Percentiles rank a stretch among this genome's conserved stretches.
These are phyloP conservation scores for Lepidostoma basale DNA, from an alignment of 1,140 invertebrate species.

Conservation along the genomic window DNA sequence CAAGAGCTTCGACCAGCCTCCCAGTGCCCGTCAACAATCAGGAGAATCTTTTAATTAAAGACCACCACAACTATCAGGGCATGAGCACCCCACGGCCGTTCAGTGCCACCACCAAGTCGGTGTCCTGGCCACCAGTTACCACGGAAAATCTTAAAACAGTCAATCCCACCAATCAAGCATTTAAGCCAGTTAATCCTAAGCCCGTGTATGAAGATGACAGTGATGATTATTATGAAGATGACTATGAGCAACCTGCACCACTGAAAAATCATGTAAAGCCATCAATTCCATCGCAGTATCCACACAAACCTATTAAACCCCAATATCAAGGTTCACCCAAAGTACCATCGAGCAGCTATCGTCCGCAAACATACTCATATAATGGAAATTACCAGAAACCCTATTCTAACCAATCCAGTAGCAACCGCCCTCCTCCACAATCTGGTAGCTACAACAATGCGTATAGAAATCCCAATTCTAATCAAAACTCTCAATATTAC, in stretches of 20 bases:
- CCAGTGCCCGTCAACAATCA: slow-evolving; percentile 4
- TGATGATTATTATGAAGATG: slow-evolving; percentile 50
- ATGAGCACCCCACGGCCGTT: slow-evolving; percentile 59
- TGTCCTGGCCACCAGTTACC: slow-evolving; percentile 36
- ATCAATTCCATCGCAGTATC: slow-evolving; percentile 2
- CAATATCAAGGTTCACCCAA: slow-evolving; percentile 15
- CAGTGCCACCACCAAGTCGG: slow-evolving; percentile 46
- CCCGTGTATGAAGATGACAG: slow-evolving; percentile 44
- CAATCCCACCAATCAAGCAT: slow-evolving; percentile 48
- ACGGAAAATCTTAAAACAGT: slow-evolving; percentile 42
- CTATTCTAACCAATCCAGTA: background rate
- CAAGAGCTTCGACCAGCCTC: background rate
- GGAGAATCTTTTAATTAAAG: slow-evolving; percentile 35
- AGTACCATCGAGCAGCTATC: slow-evolving; percentile 17
- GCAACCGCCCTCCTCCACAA: background rate
- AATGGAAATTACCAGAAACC: slow-evolving; percentile 36
- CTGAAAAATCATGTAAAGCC: slow-evolving; percentile 28
- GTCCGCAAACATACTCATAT: slow-evolving; percentile 13
- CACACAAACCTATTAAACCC: slow-evolving; percentile 22
- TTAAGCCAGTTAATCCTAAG: slow-evolving; percentile 32
- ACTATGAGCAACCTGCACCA: slow-evolving; percentile 47
- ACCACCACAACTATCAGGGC: slow-evolving; percentile 52
- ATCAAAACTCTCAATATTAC: slow-evolving; percentile 5
- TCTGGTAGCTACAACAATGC: background rate
- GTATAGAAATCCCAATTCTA: slow-evolving; percentile 18